Conservation (phyloP, 1,140 invertebrate species). For the Prorops nasuta region DNA sequence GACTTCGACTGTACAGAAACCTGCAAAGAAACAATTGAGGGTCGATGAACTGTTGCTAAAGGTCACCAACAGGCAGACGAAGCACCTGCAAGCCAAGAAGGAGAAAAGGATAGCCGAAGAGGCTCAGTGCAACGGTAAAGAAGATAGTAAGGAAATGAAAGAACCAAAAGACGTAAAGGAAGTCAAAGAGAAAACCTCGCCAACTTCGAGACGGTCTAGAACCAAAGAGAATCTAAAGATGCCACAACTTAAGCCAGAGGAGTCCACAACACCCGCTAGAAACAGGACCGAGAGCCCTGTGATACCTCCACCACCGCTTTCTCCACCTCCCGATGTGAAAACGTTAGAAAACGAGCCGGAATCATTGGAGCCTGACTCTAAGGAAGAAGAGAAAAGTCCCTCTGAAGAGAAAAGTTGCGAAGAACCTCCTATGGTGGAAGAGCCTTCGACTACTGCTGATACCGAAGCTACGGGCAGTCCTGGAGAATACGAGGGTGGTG, state of each 20-base stretch:
- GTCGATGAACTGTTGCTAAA: conserved; percentile 51
- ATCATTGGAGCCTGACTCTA: neutral
- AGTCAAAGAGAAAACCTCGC: conserved; percentile 18
- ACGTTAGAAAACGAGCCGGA: conserved; percentile 12
- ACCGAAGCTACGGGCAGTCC: conserved; percentile 45
- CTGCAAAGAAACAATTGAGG: conserved; percentile 46
- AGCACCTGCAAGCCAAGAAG: conserved; percentile 41
- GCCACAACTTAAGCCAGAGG: conserved; percentile 31
- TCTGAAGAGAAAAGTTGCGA: conserved; percentile 7
- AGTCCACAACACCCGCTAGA: conserved; percentile 7
- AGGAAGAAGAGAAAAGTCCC: conserved; percentile 8
- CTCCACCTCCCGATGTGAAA: conserved; percentile 19
- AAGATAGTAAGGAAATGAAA: conserved; percentile 36
- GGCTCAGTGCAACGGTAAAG: conserved; percentile 36
- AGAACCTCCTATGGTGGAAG: no score
- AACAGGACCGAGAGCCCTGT: conserved; percentile 24
- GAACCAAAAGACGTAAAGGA: conserved; percentile 23
- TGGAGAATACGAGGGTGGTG: conserved; percentile 60
- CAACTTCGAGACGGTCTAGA: conserved; percentile 37
- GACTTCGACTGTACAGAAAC: conserved; percentile 7
- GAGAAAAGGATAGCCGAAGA: conserved; percentile 34
- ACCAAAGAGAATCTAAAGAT: conserved; percentile 37
- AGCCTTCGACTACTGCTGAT: conserved; percentile 24
- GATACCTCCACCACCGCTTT: conserved; percentile 23
- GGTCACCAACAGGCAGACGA: conserved; percentile 44